These are phyloP conservation scores for Cheiracanthium punctorium DNA, from an alignment of 2,888 invertebrate species.

Conservation along the genomic window DNA sequence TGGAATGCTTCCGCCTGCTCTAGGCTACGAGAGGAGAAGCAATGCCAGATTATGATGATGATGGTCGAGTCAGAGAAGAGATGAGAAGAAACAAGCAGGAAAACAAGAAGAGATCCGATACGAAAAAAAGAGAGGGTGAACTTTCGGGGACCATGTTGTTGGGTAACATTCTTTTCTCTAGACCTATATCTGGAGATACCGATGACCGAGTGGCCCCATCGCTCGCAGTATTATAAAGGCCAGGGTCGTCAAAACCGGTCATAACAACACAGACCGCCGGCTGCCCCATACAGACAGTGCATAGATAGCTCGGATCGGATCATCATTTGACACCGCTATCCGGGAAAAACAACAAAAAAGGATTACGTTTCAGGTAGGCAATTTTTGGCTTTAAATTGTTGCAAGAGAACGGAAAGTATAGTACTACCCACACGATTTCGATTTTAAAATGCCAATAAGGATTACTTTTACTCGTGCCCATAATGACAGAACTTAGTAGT, in stretches of 20 bases:
- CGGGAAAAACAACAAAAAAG: too few species aligned
- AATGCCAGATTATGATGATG: too few species aligned
- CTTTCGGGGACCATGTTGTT: constrained; percentile 5
- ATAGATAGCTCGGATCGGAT: too few species aligned
- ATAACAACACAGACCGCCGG: not conserved
- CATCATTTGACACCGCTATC: too few species aligned
- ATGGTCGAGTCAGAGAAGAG: not conserved
- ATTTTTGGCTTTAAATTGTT: too few species aligned
- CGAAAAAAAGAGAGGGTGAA: constrained; percentile 4
- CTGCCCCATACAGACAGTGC: not conserved
- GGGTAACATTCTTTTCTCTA: constrained; percentile 64
- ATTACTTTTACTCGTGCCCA: too few species aligned
- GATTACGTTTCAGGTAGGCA: too few species aligned
- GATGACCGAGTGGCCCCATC: constrained; percentile 60
- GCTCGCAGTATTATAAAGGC: constrained; percentile 4
- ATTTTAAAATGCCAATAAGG: too few species aligned
- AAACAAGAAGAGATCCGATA: not conserved
- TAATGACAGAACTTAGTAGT: too few species aligned
- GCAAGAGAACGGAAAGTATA: too few species aligned
- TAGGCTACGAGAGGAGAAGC: not conserved
- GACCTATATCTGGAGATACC: constrained; percentile 62
- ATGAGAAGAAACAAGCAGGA: not conserved
- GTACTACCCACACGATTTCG: too few species aligned
- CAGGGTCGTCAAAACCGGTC: constrained; percentile 1
- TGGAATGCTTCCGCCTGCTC: not conserved